These are phyloP conservation scores for Diplazon laetatorius DNA, from an alignment of 2,888 invertebrate genomes.

Conservation along the genomic window DNA sequence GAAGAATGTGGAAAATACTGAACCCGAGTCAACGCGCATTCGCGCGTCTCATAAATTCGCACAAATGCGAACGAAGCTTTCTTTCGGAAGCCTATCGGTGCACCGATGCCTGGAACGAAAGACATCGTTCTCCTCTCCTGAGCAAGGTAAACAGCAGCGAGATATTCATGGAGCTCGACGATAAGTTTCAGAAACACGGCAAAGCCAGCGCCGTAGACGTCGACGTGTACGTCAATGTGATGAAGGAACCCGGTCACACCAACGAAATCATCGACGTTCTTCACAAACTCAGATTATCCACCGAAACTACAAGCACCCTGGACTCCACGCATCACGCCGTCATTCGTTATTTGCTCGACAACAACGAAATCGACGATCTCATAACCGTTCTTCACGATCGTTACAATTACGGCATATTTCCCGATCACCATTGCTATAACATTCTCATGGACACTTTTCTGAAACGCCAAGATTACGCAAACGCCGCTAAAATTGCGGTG, in stretches of 20 bases:
- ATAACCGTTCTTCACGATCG: constrained; percentile 90
- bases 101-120: constrained; percentile 87
- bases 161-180: constrained; percentile 88
- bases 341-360: constrained; percentile 84
- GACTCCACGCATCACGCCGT: constrained; percentile 94
- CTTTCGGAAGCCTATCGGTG: constrained; percentile 90
- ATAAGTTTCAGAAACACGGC: constrained; percentile 85
- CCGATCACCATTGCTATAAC: constrained; percentile 91
- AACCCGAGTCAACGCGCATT: constrained; percentile 60
- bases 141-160: constrained; percentile 86
- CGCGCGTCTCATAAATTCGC: constrained; percentile 49
- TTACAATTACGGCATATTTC: constrained; percentile 94
- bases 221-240: constrained; percentile 90
- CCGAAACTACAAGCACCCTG: constrained; percentile 88
- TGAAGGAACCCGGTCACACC: constrained; percentile 84
- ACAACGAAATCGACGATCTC: constrained; percentile 85
- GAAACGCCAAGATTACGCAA: constrained; percentile 86
- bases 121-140: constrained; percentile 86
- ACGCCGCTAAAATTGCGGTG: constrained; percentile 90
- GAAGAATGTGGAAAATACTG: constrained; percentile 67
- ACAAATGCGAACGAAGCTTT: constrained; percentile 83
- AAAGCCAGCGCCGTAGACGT: constrained; percentile 91
- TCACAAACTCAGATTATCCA: constrained; percentile 88
- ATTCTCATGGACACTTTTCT: constrained; percentile 91
- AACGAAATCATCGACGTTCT: constrained; percentile 90